A percentile compares a stretch with the other conserved stretches of the same genome.
phyloP scores from a whole-genome alignment of 92 coral and sea anemone genomes.

The Siderastrea siderea region DNA sequence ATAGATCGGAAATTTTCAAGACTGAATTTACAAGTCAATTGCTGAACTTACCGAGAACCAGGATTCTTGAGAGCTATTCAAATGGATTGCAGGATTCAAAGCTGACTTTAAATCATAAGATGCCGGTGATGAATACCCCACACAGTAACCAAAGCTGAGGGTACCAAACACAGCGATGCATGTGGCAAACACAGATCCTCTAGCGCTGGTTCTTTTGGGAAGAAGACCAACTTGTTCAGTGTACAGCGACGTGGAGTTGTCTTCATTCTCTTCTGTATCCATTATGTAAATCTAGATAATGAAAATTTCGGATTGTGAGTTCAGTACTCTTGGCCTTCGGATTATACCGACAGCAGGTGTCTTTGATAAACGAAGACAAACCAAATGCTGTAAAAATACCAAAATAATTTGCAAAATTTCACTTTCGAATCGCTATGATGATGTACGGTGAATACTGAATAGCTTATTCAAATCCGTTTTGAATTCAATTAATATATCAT shows the following conservation, averaged over 20 bases:
- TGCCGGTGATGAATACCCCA: constrained; percentile 86
- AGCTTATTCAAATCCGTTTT: neutral
- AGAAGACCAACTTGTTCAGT: neutral
- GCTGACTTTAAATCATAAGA: constrained; percentile 11
- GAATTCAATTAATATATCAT: neutral
- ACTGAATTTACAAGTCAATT: neutral
- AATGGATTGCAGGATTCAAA: neutral
- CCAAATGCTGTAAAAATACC: neutral
- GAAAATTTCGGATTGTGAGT: neutral
- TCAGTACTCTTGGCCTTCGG: neutral
- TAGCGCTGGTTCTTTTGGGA: neutral
- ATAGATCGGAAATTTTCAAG: too few relatives aligned
- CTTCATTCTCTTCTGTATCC: neutral
- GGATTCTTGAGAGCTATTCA: neutral
- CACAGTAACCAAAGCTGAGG: constrained; percentile 71
- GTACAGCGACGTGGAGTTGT: neutral
- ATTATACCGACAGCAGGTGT: neutral
- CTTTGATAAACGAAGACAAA: neutral
- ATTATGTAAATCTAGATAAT: neutral
- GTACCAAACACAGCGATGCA: constrained; percentile 77
- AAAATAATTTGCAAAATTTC: neutral
- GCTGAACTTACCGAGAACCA: constrained; percentile 29
- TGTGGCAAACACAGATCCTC: constrained; percentile 73
- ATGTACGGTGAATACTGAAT: neutral
- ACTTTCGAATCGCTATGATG: neutral